Conservation (phyloP, 2,113 vertebrate species). For the Todiramphus saurophagus region DNA sequence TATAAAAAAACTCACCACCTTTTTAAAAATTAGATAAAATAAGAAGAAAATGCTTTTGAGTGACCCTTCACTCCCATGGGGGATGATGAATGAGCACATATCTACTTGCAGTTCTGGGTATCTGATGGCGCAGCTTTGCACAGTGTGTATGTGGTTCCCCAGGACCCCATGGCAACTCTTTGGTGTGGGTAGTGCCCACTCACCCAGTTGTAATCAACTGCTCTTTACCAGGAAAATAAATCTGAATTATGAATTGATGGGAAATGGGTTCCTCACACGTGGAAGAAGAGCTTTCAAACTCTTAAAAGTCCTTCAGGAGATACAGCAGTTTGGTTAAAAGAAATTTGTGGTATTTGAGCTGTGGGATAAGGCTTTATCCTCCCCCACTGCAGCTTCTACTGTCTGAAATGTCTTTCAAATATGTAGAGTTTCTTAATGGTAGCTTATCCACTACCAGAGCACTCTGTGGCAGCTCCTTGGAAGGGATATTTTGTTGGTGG, state of each 20-base stretch:
- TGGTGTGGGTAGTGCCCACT: not conserved
- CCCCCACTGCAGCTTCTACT: not conserved
- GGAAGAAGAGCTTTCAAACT: not conserved
- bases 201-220: not conserved
- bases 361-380: not conserved
- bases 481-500: not conserved
- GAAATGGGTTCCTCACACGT: not conserved
- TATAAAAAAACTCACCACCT: rapidly evolving
- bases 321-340: not conserved
- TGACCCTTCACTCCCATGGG: not conserved
- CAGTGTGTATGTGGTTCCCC: rapidly evolving
- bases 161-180: not conserved
- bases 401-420: not conserved
- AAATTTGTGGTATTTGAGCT: not conserved
- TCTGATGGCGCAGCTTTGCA: not conserved
- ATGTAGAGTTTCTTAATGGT: rapidly evolving
- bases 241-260: not conserved
- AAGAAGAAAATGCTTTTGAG: not conserved
- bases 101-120: rapidly evolving
- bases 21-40: not conserved
- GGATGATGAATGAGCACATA: not conserved
- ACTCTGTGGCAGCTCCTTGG: not conserved
- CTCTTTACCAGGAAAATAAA: not conserved
- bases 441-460: not conserved
- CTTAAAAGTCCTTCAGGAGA: not conserved